phyloP scores from a whole-genome alignment of 1,140 invertebrate species.

The Drosophila novamexicana region DNA sequence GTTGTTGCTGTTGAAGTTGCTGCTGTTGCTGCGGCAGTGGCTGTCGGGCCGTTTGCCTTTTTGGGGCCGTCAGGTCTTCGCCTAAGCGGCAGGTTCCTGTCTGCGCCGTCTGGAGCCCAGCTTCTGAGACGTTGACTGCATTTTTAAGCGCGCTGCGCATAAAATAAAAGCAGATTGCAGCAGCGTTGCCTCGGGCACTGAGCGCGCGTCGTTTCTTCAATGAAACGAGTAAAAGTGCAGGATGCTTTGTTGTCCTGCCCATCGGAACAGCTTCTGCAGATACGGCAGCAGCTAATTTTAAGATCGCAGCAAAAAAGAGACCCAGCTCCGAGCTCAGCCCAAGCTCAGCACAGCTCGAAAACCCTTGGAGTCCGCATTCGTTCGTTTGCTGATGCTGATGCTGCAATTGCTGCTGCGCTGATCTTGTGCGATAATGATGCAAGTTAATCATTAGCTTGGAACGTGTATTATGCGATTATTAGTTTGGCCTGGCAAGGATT shows the following conservation, averaged over 20 bases:
- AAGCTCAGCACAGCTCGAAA: slow-evolving; percentile 12
- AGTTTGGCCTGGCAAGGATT: slow-evolving; percentile 62
- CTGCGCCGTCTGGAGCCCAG: slow-evolving; percentile 55
- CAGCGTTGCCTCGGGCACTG: slow-evolving; percentile 41
- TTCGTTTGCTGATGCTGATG: slow-evolving; percentile 17
- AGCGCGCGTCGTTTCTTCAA: slow-evolving; percentile 65
- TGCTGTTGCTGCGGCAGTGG: slow-evolving; percentile 32
- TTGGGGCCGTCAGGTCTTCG: slow-evolving; percentile 80
- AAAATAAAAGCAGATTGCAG: slow-evolving; percentile 81
- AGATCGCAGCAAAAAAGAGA: slow-evolving; percentile 48
- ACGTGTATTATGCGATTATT: slow-evolving; percentile 83
- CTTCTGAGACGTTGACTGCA: slow-evolving; percentile 74
- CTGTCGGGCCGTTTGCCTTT: slow-evolving; percentile 77
- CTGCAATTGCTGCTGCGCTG: slow-evolving; percentile 38
- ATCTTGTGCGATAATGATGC: slow-evolving; percentile 82
- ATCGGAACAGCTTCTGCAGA: slow-evolving; percentile 82
- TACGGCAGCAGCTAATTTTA: slow-evolving; percentile 80
- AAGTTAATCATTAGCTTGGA: slow-evolving; percentile 82
- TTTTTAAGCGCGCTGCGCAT: slow-evolving; percentile 81
- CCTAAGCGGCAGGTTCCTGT: slow-evolving; percentile 81
- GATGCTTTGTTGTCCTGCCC: slow-evolving; percentile 78
- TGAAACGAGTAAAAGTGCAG: slow-evolving; percentile 80
- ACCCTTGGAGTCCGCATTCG: slow-evolving; percentile 2
- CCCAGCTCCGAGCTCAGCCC: slow-evolving; percentile 10
- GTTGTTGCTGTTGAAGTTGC: slow-evolving; percentile 29